phyloP scores from a whole-genome alignment of 2,113 vertebrate genomes.

The Seriola quinqueradiata region DNA sequence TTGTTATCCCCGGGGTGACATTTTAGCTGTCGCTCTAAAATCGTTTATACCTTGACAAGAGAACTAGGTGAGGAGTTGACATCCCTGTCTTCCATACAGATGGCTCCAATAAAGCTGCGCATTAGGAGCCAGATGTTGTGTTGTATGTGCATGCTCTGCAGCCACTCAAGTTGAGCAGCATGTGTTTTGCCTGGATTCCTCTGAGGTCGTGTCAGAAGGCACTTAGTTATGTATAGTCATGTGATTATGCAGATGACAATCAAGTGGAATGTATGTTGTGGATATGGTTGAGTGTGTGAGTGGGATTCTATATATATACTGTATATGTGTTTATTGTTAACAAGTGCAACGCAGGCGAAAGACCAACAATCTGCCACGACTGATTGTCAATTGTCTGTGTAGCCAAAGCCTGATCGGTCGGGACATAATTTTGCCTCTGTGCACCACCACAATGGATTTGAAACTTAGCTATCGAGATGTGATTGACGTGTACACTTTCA shows the following conservation, averaged over 20 bases:
- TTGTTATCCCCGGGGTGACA: conserved; percentile 34
- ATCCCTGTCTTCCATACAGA: conserved; percentile 42
- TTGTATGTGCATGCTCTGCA: neutral
- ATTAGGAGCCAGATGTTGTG: conserved; percentile 65
- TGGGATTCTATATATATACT: neutral
- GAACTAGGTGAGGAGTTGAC: conserved; percentile 36
- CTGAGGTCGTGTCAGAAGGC: conserved; percentile 34
- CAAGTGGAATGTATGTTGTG: conserved; percentile 14
- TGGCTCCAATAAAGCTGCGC: conserved; percentile 58
- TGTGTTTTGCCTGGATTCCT: conserved; percentile 32
- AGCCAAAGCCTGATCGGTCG: neutral
- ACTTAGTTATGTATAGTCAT: conserved; percentile 28
- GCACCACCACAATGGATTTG: too few species aligned
- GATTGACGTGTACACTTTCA: too few species aligned
- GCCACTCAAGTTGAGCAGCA: conserved; percentile 34
- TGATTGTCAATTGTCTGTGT: neutral
- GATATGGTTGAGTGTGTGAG: conserved; percentile 5
- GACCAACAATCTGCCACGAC: neutral
- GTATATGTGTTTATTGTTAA: neutral
- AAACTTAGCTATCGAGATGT: too few species aligned
- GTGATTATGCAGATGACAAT: conserved; percentile 33
- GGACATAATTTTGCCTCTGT: too few species aligned
- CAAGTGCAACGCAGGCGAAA: neutral
- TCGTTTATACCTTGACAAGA: conserved; percentile 47
- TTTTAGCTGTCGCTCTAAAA: conserved; percentile 56